These are phyloP conservation scores for Synanthedon formicaeformis DNA, from an alignment of 2,888 invertebrate genomes.

Conservation along the genomic window DNA sequence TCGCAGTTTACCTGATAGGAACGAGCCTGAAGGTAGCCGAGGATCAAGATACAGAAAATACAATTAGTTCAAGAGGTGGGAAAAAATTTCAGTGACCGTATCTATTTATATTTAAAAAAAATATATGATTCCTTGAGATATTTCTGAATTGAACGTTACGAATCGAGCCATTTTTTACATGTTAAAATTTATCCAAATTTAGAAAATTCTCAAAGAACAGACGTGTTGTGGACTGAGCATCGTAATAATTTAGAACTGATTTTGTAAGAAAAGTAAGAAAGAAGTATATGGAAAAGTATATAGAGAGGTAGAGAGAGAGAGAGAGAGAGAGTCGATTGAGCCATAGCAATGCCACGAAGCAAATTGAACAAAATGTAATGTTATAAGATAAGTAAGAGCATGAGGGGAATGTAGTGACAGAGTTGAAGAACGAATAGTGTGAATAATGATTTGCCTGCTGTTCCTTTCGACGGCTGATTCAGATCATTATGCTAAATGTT, in stretches of 20 bases:
- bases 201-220: conserved; percentile 21
- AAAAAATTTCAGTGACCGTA: not conserved
- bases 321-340: conserved; percentile 28
- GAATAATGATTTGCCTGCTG: conserved; percentile 24
- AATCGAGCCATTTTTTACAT: not conserved
- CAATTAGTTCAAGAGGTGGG: conserved; percentile 62
- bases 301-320: conserved; percentile 19
- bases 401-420: conserved; percentile 21
- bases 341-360: conserved; percentile 68
- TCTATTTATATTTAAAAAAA: conserved; percentile 3
- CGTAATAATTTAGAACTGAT: conserved; percentile 6
- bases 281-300: conserved; percentile 15
- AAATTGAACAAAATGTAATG: conserved; percentile 52
- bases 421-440: conserved; percentile 16
- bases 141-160: conserved; percentile 3
- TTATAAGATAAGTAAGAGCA: conserved; percentile 38
- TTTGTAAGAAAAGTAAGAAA: conserved; percentile 3
- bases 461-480: not conserved
- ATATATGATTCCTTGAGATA: conserved; percentile 16
- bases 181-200: conserved; percentile 2
- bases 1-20: conserved; percentile 85
- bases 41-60: conserved; percentile 71
- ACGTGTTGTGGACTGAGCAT: conserved; percentile 11
- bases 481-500: not conserved
- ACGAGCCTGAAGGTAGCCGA: conserved; percentile 85